Conservation (phyloP, 2,113 vertebrate genomes). For the Macquaria ambigua region DNA sequence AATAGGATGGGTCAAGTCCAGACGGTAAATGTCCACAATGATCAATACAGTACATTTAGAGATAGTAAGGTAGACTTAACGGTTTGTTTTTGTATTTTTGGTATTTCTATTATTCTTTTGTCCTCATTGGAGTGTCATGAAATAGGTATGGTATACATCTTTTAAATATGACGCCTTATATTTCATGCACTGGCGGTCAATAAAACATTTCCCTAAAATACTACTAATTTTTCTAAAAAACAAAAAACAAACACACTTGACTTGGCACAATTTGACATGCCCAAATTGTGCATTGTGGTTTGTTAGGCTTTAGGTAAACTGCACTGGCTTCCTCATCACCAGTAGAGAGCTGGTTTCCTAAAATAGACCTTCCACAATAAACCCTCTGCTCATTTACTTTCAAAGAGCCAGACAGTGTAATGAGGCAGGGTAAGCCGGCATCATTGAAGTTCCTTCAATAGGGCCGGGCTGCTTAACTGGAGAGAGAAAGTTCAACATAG, state of each 20-base stretch:
- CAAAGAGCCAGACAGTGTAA: constrained; percentile 48
- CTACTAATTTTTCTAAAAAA: not conserved
- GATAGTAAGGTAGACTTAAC: not conserved
- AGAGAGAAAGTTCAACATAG: constrained; percentile 2
- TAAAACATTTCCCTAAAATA: not conserved
- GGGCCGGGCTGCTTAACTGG: not conserved
- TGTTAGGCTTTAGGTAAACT: constrained; percentile 7
- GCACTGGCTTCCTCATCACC: not conserved
- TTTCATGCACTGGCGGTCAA: not conserved
- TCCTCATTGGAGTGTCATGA: not conserved
- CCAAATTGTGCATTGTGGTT: not conserved
- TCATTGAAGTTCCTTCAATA: constrained; percentile 15
- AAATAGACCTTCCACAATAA: constrained; percentile 29
- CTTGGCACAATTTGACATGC: not conserved
- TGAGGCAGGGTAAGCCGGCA: constrained; percentile 34
- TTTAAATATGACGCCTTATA: not conserved
- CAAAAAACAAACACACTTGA: not conserved
- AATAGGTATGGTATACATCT: not conserved
- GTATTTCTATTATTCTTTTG: too few species aligned
- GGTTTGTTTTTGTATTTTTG: too few species aligned
- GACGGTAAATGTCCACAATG: not conserved
- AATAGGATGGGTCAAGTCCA: not conserved
- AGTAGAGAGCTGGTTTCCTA: not conserved
- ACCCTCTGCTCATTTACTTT: constrained; percentile 27
- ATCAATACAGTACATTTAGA: not conserved